Base-by-base conservation (phyloP, 2,888 invertebrate genomes). In the Nomada lathburiana region DNA sequence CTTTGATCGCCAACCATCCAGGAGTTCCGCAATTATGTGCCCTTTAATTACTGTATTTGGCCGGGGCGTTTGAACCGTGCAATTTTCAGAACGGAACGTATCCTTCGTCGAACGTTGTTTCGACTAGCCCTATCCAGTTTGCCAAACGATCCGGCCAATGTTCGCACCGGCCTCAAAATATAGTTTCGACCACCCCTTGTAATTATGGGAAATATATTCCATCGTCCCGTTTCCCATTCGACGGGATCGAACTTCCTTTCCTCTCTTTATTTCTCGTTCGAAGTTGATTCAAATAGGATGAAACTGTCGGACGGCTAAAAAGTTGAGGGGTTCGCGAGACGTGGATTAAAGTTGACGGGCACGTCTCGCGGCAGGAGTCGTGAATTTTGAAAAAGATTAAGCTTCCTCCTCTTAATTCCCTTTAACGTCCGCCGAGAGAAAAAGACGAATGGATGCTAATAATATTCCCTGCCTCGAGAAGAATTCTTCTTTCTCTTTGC, bases 1-100 rank as follows among this genome's bases (percentile, higher is more conserved):
- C 83, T 84, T 82, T 82, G 83, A 79, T 84, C 84, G 71, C 20
- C 64, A 70, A 62, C 70, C 78, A 29, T 73, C 68, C 63, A 53
- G 29, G 57, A 42, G 36, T 57, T 57, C 55, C 62, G 76, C 67
- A 84, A 84, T 81, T 82, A 82, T 78, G 68, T 82, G 73, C 84
- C 69, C 80, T 84, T 79, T 82, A 83, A 83, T 82, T 82, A 75
- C 82, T 62, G 68, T 83, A 82, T 77, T 83, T 74, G 77, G 67
- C 42, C 68, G 67, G 26, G 63, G 62, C 52, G 68, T 42, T 74
- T 80, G 52, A 42, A 36, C 69, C 74, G 20, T 36, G 47, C 74
- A 64, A 73, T 81, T 74, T 69, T 18, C 53, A 59, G 53, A 64
- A 67, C 64, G 68, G 20, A 63, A 80, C 59, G 20, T 79, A 70